These are phyloP conservation scores for Polydrusus pterygomalis DNA, from an alignment of 2,888 invertebrate species.

Conservation along the genomic window DNA sequence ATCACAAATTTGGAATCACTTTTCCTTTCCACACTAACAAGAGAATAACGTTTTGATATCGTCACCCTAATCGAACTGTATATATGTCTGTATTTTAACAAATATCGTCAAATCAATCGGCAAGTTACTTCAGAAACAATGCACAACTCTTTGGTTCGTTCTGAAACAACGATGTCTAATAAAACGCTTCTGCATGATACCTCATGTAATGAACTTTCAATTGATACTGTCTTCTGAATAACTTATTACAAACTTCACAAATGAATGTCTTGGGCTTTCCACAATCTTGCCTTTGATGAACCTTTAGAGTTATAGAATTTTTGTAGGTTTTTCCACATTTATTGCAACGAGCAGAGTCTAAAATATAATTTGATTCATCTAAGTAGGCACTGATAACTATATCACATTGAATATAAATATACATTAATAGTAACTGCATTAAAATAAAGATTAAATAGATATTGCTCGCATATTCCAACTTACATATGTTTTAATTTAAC, in stretches of 20 bases:
- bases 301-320: slow-evolving; percentile 64
- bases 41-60: too few species aligned
- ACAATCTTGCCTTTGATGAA: slow-evolving; percentile 70
- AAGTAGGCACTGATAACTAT: too few species aligned
- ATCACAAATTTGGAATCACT: too few species aligned
- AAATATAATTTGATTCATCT: not conserved
- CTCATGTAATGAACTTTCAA: slow-evolving; percentile 51
- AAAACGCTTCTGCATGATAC: slow-evolving; percentile 33
- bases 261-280: slow-evolving; percentile 31
- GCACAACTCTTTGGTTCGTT: not conserved
- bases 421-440: too few species aligned
- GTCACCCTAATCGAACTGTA: too few species aligned
- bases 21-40: too few species aligned
- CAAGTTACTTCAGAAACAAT: too few species aligned
- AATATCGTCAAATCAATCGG: too few species aligned
- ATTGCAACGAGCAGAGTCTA: slow-evolving; percentile 50
- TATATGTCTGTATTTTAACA: too few species aligned
- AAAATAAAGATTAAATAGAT: too few species aligned
- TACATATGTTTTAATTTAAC: not conserved
- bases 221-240: slow-evolving; percentile 50
- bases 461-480: not conserved
- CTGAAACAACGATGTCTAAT: not conserved
- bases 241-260: slow-evolving; percentile 34
- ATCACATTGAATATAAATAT: too few species aligned
- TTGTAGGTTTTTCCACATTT: slow-evolving; percentile 64